A percentile compares a stretch with the other conserved stretches of the same genome.
Evolutionary conservation across 1,140 invertebrate species (phyloP).

Genomic region (Phymastichus coffea): DNA sequence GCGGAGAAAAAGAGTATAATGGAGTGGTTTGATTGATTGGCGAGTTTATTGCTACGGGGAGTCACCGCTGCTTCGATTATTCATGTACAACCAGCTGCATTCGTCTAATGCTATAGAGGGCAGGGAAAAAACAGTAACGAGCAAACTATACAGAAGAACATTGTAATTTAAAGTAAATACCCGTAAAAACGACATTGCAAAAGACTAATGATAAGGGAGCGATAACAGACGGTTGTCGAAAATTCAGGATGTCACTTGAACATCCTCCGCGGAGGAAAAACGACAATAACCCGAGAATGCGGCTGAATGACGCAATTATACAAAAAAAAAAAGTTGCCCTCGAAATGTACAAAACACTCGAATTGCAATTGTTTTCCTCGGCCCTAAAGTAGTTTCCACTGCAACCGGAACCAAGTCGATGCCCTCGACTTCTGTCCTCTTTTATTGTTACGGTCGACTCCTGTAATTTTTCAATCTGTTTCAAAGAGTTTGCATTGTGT

Average conservation of each 20-base stretch:
- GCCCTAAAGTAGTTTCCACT: conserved; percentile 42
- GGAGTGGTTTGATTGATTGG: conserved; percentile 22
- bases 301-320: no score
- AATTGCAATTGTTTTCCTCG: conserved; percentile 48
- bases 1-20: conserved; percentile 9
- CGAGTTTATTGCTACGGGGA: conserved; percentile 11
- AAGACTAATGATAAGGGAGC: neutral
- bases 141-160: neutral
- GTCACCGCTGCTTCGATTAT: neutral
- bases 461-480: conserved; percentile 18
- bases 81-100: no score
- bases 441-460: conserved; percentile 8
- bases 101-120: neutral
- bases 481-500: no score
- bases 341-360: conserved; percentile 36
- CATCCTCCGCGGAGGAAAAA: neutral
- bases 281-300: neutral
- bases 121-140: neutral
- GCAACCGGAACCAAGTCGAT: conserved; percentile 19
- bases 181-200: neutral
- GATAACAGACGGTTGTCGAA: no score
- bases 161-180: neutral
- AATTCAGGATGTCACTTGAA: neutral
- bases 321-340: neutral
- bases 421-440: neutral